phyloP scores from a whole-genome alignment of 2,113 vertebrate species.

The Hemibagrus wyckioides region DNA sequence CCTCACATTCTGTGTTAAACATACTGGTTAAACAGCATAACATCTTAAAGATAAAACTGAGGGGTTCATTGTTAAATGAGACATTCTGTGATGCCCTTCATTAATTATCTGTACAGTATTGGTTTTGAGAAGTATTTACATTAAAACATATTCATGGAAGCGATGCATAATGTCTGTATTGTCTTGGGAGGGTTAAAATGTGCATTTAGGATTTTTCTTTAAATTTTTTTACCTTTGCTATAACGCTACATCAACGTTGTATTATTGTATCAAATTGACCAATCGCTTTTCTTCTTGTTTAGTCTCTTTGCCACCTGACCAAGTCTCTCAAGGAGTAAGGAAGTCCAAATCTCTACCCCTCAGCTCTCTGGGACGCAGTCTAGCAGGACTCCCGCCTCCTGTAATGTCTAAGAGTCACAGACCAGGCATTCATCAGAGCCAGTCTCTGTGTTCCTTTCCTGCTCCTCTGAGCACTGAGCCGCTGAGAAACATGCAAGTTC shows the following conservation, averaged over 20 bases:
- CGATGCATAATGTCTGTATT: not conserved
- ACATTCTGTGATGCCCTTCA: not conserved
- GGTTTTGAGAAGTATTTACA: not conserved
- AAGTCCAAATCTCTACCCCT: slow-evolving; percentile 71
- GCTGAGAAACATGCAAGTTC: slow-evolving; percentile 71
- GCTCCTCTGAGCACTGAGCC: slow-evolving; percentile 72
- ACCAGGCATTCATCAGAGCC: slow-evolving; percentile 60
- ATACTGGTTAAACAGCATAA: not conserved
- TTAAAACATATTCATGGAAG: not conserved
- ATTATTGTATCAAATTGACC: not conserved
- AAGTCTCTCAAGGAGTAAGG: slow-evolving; percentile 67
- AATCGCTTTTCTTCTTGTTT: slow-evolving; percentile 26
- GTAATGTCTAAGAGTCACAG: slow-evolving; percentile 55
- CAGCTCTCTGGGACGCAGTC: slow-evolving; percentile 58
- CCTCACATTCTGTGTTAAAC: not conserved
- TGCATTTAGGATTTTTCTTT: not conserved
- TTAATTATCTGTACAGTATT: not conserved
- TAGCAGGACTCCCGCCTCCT: slow-evolving; percentile 60
- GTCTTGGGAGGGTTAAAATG: not conserved
- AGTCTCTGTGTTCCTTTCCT: slow-evolving; percentile 65
- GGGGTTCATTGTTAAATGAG: not conserved
- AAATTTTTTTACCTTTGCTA: not conserved
- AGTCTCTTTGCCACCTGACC: slow-evolving; percentile 65
- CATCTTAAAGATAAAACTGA: not conserved
- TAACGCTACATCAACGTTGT: not conserved